A percentile compares a stretch with the other conserved stretches of the same genome.
Evolutionary conservation across 1,140 invertebrate genomes (phyloP).

Genomic region (Idris sp.): DNA sequence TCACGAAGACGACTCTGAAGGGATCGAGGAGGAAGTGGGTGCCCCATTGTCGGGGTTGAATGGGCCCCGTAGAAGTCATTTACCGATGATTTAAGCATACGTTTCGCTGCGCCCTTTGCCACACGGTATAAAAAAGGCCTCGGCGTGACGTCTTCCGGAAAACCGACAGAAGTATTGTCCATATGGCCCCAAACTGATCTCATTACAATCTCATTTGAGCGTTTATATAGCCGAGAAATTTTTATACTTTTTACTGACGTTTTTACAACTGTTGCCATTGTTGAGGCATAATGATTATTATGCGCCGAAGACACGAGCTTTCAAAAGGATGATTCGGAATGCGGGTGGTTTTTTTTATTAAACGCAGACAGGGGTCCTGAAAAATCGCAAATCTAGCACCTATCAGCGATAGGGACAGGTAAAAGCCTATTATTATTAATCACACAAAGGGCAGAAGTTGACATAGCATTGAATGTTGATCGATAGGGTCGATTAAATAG

Average conservation of each 20-base stretch:
- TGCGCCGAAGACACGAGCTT: slow-evolving; percentile 16
- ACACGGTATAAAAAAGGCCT: slow-evolving; percentile 31
- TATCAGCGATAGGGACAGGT: slow-evolving; percentile 21
- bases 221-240: slow-evolving; percentile 32
- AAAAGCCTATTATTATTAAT: slow-evolving; percentile 1
- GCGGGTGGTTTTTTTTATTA: slow-evolving; percentile 24
- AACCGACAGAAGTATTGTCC: slow-evolving; percentile 40
- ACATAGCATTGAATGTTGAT: slow-evolving; percentile 5
- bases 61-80: slow-evolving; percentile 32
- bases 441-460: slow-evolving; percentile 1
- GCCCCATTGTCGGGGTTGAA: slow-evolving; percentile 25
- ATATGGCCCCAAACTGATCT: slow-evolving; percentile 55
- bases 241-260: slow-evolving; percentile 38
- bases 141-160: slow-evolving; percentile 53
- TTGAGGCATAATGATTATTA: slow-evolving; percentile 20
- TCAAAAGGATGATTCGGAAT: slow-evolving; percentile 30
- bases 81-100: slow-evolving; percentile 18
- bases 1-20: slow-evolving; percentile 29
- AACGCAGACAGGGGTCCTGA: slow-evolving; percentile 7
- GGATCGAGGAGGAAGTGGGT: slow-evolving; percentile 36
- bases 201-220: slow-evolving; percentile 68
- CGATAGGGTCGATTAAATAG: slow-evolving; percentile 4
- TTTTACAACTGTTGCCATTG: slow-evolving; percentile 40
- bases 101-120: slow-evolving; percentile 9
- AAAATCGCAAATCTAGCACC: slow-evolving; percentile 22